Evolutionary conservation across 2,797 vertebrate genomes (phyloP).

Genomic region (Artibeus jamaicensis): DNA sequence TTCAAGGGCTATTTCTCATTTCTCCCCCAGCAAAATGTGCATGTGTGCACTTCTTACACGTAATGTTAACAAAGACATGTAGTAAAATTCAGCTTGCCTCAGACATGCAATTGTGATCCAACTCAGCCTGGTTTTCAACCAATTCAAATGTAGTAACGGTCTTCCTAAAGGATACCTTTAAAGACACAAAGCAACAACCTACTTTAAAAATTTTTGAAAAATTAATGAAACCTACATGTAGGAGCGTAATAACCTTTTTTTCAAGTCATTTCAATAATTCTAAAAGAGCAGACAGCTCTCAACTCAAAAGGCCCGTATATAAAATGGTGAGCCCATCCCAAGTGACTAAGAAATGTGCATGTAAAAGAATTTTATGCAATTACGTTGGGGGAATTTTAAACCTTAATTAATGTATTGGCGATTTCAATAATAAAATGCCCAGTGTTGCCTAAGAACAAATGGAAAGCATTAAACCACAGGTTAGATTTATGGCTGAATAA

Average conservation of each 20-base stretch:
- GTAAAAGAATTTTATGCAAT: slow-evolving; percentile 67
- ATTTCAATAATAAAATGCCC: slow-evolving; percentile 72
- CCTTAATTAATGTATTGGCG: slow-evolving; percentile 71
- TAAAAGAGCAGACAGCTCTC: slow-evolving; percentile 49
- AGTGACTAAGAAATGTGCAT: slow-evolving; percentile 67
- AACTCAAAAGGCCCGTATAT: slow-evolving; percentile 50
- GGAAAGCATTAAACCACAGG: slow-evolving; percentile 68
- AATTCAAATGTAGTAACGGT: neutral
- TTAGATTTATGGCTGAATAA: slow-evolving; percentile 72
- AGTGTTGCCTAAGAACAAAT: slow-evolving; percentile 74
- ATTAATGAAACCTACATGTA: neutral
- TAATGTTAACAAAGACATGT: neutral
- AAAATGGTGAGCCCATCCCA: slow-evolving; percentile 56
- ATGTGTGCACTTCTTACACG: neutral
- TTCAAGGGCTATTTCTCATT: neutral
- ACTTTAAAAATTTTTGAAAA: slow-evolving; percentile 51
- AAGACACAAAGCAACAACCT: neutral
- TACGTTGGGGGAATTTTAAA: slow-evolving; percentile 63
- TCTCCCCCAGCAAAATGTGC: neutral
- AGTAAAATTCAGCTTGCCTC: neutral
- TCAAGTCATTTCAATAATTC: slow-evolving; percentile 65
- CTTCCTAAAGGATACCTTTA: slow-evolving; percentile 2
- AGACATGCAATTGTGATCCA: neutral
- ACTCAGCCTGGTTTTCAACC: neutral
- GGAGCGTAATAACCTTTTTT: slow-evolving; percentile 29